Percentiles rank a stretch among this genome's conserved stretches.
Conservation (phyloP, 1,140 invertebrate genomes). For the Tetramorium alpestre region DNA sequence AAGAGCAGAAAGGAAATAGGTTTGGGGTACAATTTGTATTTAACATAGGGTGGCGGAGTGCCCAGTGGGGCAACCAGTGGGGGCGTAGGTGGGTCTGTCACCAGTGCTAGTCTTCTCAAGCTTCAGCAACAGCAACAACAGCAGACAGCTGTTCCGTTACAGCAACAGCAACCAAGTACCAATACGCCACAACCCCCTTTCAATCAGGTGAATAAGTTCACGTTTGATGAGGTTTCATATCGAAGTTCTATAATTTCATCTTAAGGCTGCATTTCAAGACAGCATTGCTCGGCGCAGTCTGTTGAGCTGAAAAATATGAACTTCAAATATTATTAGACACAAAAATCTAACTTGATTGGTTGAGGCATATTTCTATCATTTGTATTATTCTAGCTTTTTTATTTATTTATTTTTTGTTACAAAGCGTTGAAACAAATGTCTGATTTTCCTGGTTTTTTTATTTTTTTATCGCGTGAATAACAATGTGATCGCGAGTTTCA, state of each 20-base stretch:
- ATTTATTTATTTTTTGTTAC: not conserved
- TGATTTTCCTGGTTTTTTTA: not conserved
- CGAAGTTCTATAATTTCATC: no score
- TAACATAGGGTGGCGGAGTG: slow-evolving; percentile 82
- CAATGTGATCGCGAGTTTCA: not conserved
- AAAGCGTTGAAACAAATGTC: not conserved
- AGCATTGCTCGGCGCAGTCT: no score
- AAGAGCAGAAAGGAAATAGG: slow-evolving; percentile 20
- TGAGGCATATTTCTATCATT: no score
- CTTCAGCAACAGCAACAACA: slow-evolving; percentile 85
- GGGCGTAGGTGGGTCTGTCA: slow-evolving; percentile 83
- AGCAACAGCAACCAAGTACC: slow-evolving; percentile 82
- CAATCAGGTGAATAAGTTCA: slow-evolving; percentile 82
- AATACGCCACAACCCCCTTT: slow-evolving; percentile 84
- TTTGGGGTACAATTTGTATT: slow-evolving; percentile 80
- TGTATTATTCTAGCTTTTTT: not conserved
- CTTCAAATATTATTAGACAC: no score
- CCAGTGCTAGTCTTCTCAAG: slow-evolving; percentile 84
- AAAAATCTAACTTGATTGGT: no score
- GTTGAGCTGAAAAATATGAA: no score
- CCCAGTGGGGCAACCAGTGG: slow-evolving; percentile 81
- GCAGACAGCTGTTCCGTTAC: slow-evolving; percentile 80
- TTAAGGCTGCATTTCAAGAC: no score
- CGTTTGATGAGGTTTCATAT: slow-evolving; percentile 14
- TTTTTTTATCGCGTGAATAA: not conserved